Conservation (phyloP, 1,140 invertebrate genomes). For the Elysia chlorotica region DNA sequence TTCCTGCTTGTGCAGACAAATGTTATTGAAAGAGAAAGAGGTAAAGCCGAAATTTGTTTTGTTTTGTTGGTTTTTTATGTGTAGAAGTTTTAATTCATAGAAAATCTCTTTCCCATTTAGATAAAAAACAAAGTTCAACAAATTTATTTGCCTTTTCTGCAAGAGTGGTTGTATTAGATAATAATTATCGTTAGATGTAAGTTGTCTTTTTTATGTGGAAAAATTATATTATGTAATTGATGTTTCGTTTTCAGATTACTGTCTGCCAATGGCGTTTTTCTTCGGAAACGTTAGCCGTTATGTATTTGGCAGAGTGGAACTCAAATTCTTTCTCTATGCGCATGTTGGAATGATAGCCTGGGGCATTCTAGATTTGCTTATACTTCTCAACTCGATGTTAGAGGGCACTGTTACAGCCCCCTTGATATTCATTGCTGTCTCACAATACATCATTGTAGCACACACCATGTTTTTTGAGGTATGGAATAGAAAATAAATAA, state of each 20-base stretch:
- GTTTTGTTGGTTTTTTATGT: not conserved
- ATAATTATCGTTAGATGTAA: not conserved
- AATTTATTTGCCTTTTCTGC: not conserved
- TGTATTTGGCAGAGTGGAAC: conserved; percentile 3
- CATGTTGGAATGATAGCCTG: conserved; percentile 18
- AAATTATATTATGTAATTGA: no score
- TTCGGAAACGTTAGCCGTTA: not conserved
- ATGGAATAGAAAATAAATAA: not conserved
- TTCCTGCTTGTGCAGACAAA: not conserved
- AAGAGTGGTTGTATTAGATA: not conserved
- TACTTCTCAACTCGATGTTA: not conserved
- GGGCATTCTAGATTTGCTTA: conserved; percentile 8
- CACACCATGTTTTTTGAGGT: conserved; percentile 20
- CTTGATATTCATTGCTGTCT: not conserved
- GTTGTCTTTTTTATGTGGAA: not conserved
- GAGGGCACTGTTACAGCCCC: not conserved
- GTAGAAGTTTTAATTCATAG: not conserved
- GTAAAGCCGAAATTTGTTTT: conserved; percentile 1
- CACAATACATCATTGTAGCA: conserved; percentile 2
- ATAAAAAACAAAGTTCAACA: not conserved
- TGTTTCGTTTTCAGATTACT: not conserved
- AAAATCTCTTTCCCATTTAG: not conserved
- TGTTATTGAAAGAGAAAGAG: not conserved
- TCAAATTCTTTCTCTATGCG: conserved; percentile 20
- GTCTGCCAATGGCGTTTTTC: conserved; percentile 1